These are phyloP conservation scores for Lycaena phlaeas DNA, from an alignment of 2,888 invertebrate genomes.

Conservation along the genomic window DNA sequence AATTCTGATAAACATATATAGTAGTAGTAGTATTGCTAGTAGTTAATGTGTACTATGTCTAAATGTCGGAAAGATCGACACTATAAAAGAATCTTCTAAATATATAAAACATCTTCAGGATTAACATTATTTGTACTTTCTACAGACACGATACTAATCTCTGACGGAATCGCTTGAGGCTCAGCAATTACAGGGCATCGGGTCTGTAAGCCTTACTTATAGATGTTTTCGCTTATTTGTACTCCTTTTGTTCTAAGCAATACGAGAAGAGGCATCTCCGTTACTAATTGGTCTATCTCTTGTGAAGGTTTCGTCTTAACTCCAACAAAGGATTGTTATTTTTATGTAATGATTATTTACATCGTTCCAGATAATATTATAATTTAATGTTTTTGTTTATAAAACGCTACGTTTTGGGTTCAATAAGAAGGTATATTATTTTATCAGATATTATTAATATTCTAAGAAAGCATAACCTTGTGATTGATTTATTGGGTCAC, in stretches of 20 bases:
- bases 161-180: constrained; percentile 37
- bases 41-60: no score
- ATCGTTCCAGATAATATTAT: constrained; percentile 12
- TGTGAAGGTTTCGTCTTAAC: constrained; percentile 33
- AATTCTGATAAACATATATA: no score
- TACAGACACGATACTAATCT: constrained; percentile 21
- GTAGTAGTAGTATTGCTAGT: no score
- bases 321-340: constrained; percentile 30
- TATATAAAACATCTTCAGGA: no score
- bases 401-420: no score
- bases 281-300: constrained; percentile 56
- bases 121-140: not conserved
- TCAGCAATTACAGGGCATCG: constrained; percentile 51
- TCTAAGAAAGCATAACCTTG: no score
- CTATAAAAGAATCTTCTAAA: no score
- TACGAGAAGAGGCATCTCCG: constrained; percentile 43
- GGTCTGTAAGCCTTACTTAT: constrained; percentile 51
- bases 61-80: no score
- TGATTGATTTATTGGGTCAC: no score
- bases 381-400: no score
- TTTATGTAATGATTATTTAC: constrained; percentile 16
- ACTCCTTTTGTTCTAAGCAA: constrained; percentile 41
- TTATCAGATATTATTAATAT: no score
- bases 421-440: no score
- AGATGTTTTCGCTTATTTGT: constrained; percentile 57